Conservation (phyloP, 2,113 vertebrate genomes). For the Prionailurus bengalensis region DNA sequence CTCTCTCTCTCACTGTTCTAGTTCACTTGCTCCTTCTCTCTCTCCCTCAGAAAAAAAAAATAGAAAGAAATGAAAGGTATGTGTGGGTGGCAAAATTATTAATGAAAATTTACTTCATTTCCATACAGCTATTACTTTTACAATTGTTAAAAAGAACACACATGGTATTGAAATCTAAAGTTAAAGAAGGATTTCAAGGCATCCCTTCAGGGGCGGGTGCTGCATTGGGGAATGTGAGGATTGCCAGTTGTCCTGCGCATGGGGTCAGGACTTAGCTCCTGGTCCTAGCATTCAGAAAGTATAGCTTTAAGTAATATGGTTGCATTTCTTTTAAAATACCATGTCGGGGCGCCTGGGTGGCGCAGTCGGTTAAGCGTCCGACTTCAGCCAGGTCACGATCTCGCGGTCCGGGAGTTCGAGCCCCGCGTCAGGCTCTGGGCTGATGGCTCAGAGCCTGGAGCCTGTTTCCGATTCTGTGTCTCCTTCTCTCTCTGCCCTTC, state of each 20-base stretch:
- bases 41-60: no score
- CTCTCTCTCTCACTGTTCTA: no score
- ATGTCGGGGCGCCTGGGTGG: no score
- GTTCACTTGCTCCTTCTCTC: no score
- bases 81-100: slow-evolving; percentile 35
- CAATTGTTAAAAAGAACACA: neutral
- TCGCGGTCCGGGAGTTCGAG: no score
- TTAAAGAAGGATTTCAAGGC: neutral
- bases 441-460: no score
- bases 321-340: slow-evolving; percentile 42
- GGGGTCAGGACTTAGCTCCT: neutral
- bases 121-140: neutral
- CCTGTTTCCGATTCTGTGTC: no score
- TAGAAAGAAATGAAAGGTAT: neutral
- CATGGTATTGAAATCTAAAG: neutral
- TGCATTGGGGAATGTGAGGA: neutral
- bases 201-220: neutral
- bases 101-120: slow-evolving; percentile 3
- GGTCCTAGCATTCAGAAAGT: neutral
- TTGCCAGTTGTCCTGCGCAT: neutral
- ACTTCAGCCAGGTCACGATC: no score
- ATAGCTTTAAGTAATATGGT: neutral
- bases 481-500: no score
- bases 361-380: no score
- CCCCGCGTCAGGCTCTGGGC: no score